Evolutionary conservation across 2,113 vertebrate species (phyloP).

Genomic region (Pseudolaguvia tuberculata): DNA sequence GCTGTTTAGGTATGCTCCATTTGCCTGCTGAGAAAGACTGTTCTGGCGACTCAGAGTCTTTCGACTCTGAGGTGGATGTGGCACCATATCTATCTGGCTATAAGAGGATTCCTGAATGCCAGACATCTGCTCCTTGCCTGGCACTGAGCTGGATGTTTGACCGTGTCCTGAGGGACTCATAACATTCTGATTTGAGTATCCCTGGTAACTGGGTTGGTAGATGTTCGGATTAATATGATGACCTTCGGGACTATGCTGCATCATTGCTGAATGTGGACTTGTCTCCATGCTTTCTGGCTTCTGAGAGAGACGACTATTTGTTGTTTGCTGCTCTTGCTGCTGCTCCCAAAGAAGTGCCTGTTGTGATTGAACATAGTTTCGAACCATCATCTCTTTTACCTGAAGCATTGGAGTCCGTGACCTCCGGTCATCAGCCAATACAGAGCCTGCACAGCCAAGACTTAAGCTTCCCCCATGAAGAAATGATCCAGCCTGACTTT

Average conservation of each 20-base stretch:
- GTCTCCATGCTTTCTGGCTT: constrained; percentile 62
- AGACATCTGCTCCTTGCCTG: constrained; percentile 66
- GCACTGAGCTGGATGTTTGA: constrained; percentile 52
- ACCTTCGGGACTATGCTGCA: constrained; percentile 68
- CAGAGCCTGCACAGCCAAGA: constrained; percentile 59
- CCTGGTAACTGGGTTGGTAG: constrained; percentile 59
- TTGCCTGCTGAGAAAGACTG: constrained; percentile 63
- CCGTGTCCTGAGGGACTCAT: constrained; percentile 61
- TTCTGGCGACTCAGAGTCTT: constrained; percentile 72
- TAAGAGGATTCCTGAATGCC: constrained; percentile 68
- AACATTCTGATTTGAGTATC: constrained; percentile 69
- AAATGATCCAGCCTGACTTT: constrained; percentile 56
- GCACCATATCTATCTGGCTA: constrained; percentile 69
- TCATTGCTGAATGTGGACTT: constrained; percentile 61
- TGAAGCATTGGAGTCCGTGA: constrained; percentile 80
- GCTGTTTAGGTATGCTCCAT: constrained; percentile 61
- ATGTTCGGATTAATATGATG: constrained; percentile 61
- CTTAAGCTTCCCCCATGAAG: constrained; percentile 59
- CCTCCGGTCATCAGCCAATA: constrained; percentile 57
- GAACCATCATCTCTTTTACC: constrained; percentile 88
- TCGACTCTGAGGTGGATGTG: constrained; percentile 71
- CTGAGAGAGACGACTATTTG: constrained; percentile 46
- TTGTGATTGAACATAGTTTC: constrained; percentile 90
- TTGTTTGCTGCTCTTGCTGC: constrained; percentile 62
- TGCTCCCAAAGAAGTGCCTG: constrained; percentile 92